Conservation (phyloP, 2,888 invertebrate species). For the Apodemia hepburni region DNA sequence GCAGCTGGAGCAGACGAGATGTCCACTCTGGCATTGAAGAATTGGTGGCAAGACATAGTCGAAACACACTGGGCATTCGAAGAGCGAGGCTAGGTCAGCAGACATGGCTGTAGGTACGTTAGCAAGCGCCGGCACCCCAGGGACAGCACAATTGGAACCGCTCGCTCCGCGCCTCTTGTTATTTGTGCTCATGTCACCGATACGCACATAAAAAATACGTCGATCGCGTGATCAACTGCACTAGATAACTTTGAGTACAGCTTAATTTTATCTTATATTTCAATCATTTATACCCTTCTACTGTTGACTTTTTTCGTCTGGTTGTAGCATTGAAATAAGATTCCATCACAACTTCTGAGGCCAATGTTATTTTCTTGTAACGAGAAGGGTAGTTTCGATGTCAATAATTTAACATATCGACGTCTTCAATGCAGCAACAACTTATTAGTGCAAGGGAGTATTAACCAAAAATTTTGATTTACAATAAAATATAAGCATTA, state of each 20-base stretch:
- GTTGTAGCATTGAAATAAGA: slow-evolving; percentile 52
- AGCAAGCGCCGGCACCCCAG: slow-evolving; percentile 74
- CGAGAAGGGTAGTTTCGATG: slow-evolving; percentile 26
- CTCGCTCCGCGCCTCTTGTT: slow-evolving; percentile 77
- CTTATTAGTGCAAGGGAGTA: slow-evolving; percentile 17
- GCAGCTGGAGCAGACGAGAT: slow-evolving; percentile 98
- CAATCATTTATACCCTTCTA: slow-evolving; percentile 71
- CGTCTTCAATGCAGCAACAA: slow-evolving; percentile 13
- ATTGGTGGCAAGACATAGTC: slow-evolving; percentile 99
- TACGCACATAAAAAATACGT: slow-evolving; percentile 64
- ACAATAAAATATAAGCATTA: slow-evolving; percentile 24
- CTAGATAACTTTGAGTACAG: slow-evolving; percentile 30
- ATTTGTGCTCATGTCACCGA: slow-evolving; percentile 79
- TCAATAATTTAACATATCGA: slow-evolving; percentile 21
- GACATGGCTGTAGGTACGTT: slow-evolving; percentile 85
- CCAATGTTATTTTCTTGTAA: slow-evolving; percentile 48
- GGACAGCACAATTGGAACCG: slow-evolving; percentile 76
- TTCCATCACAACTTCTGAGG: slow-evolving; percentile 68
- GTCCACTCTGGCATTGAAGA: slow-evolving; percentile 98
- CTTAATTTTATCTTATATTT: slow-evolving; percentile 29
- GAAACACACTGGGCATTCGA: slow-evolving; percentile 98
- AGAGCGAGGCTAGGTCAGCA: slow-evolving; percentile 93
- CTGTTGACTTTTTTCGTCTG: slow-evolving; percentile 63
- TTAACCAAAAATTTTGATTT: slow-evolving; percentile 22
- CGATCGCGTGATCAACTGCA: slow-evolving; percentile 53